A percentile compares a stretch with the other conserved stretches of the same genome.
Evolutionary conservation across 1,140 invertebrate species (phyloP).

Genomic region (Trichogramma pretiosum): DNA sequence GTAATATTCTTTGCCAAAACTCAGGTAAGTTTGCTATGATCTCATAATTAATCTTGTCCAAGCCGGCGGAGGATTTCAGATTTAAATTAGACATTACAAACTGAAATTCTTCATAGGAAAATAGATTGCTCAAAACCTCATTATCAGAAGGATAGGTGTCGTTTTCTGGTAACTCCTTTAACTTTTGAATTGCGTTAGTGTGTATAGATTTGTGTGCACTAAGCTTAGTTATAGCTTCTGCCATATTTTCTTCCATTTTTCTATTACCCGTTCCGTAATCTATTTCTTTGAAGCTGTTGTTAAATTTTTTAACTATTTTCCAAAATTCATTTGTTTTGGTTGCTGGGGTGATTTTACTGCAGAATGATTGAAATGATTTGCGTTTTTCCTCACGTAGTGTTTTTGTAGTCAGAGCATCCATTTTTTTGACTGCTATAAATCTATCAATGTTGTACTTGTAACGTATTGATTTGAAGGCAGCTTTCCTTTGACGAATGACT

Average conservation of each 20-base stretch:
- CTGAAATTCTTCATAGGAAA: slow-evolving; percentile 11
- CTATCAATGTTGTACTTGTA: no score
- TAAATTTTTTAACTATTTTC: not conserved
- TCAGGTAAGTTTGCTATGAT: slow-evolving; percentile 16
- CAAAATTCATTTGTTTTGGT: not conserved
- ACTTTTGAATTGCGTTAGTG: not conserved
- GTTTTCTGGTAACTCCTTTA: not conserved
- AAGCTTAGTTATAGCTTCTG: not conserved
- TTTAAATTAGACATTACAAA: not conserved
- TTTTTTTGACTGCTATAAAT: not conserved
- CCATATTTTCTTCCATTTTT: not conserved
- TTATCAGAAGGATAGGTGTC: not conserved
- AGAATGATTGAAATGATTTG: not conserved
- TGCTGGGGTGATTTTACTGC: not conserved
- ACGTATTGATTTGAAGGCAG: no score
- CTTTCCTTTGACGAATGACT: no score
- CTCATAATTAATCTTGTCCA: slow-evolving; percentile 21
- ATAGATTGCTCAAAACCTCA: not conserved
- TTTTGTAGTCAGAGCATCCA: not conserved
- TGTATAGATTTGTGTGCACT: not conserved
- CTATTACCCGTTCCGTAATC: not conserved
- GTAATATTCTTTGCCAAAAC: slow-evolving; percentile 12
- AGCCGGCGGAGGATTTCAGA: slow-evolving; percentile 15
- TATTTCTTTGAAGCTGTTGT: not conserved
- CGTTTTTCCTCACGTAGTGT: not conserved